Evolutionary conservation across 2,797 vertebrate species (phyloP).

Genomic region (Myotis pilosus): DNA sequence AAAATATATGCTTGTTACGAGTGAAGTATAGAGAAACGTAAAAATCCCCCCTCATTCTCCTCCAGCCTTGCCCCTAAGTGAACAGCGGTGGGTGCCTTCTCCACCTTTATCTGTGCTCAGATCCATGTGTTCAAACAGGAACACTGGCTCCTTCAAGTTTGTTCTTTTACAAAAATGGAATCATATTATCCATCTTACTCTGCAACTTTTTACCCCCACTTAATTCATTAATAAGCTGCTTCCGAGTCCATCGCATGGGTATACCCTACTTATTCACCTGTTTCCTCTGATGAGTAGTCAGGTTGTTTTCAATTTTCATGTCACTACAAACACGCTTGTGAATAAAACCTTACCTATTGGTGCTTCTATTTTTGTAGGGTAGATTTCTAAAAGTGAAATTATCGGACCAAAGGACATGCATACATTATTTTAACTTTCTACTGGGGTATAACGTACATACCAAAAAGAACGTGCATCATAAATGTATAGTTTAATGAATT

Average conservation of each 20-base stretch:
- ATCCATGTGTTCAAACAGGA: neutral
- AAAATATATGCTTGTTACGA: neutral
- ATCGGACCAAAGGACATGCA: neutral
- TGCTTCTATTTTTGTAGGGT: neutral
- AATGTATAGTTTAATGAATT: neutral
- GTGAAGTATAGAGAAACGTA: neutral
- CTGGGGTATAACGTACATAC: neutral
- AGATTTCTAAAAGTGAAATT: neutral
- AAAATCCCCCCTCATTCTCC: neutral
- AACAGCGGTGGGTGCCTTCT: neutral
- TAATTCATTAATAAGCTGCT: neutral
- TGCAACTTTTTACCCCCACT: neutral
- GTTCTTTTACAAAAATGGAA: neutral
- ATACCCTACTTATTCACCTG: neutral
- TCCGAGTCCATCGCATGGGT: neutral
- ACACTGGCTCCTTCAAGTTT: neutral
- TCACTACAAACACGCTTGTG: neutral
- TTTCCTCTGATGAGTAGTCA: neutral
- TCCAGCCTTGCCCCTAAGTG: neutral
- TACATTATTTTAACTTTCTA: neutral
- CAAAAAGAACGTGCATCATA: neutral
- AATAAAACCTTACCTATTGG: neutral
- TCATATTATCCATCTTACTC: neutral
- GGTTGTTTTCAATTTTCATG: neutral
- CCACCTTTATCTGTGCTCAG: neutral